Conservation (phyloP, 1,140 invertebrate genomes). For the Himalopsyche phryganea region DNA sequence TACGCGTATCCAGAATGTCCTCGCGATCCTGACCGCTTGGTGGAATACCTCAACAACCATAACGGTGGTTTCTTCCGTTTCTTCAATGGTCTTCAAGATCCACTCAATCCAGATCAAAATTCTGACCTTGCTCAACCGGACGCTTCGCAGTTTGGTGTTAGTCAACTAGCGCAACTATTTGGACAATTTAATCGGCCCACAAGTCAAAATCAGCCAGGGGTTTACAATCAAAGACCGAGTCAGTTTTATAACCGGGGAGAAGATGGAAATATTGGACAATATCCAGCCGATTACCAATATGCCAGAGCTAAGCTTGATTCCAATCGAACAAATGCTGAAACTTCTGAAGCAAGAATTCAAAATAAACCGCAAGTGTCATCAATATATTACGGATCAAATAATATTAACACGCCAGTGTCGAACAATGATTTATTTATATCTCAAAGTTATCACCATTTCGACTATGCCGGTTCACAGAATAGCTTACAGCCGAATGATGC, state of each 20-base stretch:
- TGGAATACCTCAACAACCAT: slow-evolving; percentile 80
- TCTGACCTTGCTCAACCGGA: slow-evolving; percentile 10
- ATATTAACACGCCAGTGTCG: neutral
- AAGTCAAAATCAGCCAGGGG: slow-evolving; percentile 3
- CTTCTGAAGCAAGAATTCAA: slow-evolving; percentile 26
- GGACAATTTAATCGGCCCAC: slow-evolving; percentile 1
- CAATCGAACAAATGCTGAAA: neutral
- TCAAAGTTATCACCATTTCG: slow-evolving; percentile 20
- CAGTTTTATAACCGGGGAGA: slow-evolving; percentile 5
- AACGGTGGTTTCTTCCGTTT: slow-evolving; percentile 81
- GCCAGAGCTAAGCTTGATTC: neutral
- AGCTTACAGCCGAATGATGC: neutral
- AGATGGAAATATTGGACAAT: slow-evolving; percentile 4
- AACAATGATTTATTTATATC: slow-evolving; percentile 25
- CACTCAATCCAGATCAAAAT: neutral
- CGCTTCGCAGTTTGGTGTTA: slow-evolving; percentile 9
- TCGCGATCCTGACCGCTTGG: slow-evolving; percentile 63
- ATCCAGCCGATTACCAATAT: slow-evolving; percentile 10
- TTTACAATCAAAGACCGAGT: slow-evolving; percentile 17
- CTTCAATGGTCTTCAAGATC: slow-evolving; percentile 54
- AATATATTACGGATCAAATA: slow-evolving; percentile 7
- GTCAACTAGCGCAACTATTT: slow-evolving; percentile 13
- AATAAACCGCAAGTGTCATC: slow-evolving; percentile 17
- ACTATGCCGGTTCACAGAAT: neutral
- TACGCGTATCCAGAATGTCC: slow-evolving; percentile 70